These are phyloP conservation scores for Julus scandinavius DNA, from an alignment of 2,888 invertebrate genomes.

Conservation along the genomic window DNA sequence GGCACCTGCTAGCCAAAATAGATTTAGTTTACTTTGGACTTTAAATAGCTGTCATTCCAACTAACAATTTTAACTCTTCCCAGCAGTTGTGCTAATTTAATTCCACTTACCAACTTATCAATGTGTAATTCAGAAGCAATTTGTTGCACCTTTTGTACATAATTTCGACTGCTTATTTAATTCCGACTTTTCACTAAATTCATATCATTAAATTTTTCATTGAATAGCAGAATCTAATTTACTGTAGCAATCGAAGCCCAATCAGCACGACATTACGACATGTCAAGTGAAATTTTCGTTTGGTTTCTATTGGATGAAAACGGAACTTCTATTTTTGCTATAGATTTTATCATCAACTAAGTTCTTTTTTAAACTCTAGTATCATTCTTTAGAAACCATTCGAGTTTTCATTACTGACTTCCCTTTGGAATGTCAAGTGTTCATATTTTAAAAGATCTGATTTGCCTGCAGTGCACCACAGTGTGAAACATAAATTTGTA, in stretches of 20 bases:
- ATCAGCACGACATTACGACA: not conserved
- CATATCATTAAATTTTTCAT: not conserved
- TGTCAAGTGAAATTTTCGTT: not conserved
- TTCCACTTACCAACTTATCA: not conserved
- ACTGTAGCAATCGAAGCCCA: not conserved
- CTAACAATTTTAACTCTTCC: not conserved
- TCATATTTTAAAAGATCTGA: too few species aligned
- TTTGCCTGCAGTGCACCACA: too few species aligned
- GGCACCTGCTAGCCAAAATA: not conserved
- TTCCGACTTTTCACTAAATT: too few species aligned
- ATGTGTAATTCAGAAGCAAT: not conserved
- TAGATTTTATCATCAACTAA: constrained; percentile 5
- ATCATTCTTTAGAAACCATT: constrained; percentile 4
- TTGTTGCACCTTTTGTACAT: not conserved
- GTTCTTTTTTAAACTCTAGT: not conserved
- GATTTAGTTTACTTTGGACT: not conserved
- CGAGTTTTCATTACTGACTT: not conserved
- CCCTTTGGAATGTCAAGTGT: not conserved
- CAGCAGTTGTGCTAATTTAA: not conserved
- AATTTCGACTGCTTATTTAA: not conserved
- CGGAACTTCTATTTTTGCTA: constrained; percentile 2
- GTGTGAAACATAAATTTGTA: too few species aligned
- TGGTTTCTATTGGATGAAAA: constrained; percentile 3
- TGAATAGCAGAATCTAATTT: not conserved
- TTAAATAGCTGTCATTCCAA: not conserved